phyloP scores from a whole-genome alignment of 2,797 vertebrate species.

The Cheracebus regulus region DNA sequence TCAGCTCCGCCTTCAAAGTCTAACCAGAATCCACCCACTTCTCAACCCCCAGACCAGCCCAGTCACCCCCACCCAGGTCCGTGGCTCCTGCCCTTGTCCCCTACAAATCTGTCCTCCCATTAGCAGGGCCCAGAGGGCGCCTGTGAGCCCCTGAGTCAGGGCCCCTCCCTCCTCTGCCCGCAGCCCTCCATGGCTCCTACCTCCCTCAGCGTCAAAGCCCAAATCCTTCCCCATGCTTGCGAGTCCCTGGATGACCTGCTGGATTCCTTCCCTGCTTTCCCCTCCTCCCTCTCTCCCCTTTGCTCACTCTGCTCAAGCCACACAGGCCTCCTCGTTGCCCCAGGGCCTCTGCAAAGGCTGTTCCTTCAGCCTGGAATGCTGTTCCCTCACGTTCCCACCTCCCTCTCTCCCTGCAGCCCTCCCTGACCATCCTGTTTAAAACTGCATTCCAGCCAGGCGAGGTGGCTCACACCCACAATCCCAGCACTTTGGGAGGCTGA shows the following conservation, averaged over 20 bases:
- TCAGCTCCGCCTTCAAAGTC: background rate
- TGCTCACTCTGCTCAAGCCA: background rate
- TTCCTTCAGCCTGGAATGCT: background rate
- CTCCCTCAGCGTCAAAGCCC: background rate
- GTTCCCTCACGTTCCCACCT: background rate
- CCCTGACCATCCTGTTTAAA: background rate
- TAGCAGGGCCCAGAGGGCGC: background rate
- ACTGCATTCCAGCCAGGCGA: background rate
- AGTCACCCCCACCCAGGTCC: background rate
- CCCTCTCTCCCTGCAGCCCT: background rate
- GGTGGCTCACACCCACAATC: too few species aligned
- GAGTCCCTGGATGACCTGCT: background rate
- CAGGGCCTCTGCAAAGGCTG: background rate
- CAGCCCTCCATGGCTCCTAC: background rate
- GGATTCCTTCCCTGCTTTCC: background rate
- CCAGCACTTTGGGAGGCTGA: too few species aligned
- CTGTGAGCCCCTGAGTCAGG: background rate
- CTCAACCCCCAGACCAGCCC: too few species aligned
- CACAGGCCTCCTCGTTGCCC: background rate
- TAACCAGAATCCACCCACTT: background rate
- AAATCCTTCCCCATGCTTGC: background rate
- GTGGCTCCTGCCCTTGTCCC: too few species aligned
- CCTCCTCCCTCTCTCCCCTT: background rate
- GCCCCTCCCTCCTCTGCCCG: background rate
- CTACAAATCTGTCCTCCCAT: background rate